Base-by-base conservation (phyloP, 2,888 invertebrate genomes). In the Plemyria rubiginata region DNA sequence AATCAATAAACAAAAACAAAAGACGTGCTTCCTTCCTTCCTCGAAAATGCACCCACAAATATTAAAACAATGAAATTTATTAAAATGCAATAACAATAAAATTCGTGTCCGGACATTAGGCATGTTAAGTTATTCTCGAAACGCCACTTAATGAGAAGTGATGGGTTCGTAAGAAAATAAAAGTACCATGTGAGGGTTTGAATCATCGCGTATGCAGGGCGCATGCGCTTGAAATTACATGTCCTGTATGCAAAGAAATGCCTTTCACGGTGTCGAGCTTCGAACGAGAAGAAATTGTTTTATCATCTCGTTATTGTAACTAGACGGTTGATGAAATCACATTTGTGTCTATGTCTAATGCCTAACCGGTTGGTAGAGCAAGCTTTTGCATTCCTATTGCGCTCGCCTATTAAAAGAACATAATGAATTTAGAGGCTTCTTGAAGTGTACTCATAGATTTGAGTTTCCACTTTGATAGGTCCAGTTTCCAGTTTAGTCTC, bases 61-160 rank as follows among this genome's bases (percentile, higher is more conserved):
- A 70, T 36, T 50, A 11, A 36, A 71, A 90, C 91, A 92, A 90
- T 90, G 90, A 90, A 81, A 86, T 88, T 87, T 87, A 91, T 92
- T 92, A 91, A 90, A 92, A 92, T 89, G 92, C 90, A 87, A 91
- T 92, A 92, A 91, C 90, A 91, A 92, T 92, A 92, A 91, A 92
- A 91, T 87, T 89, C 87, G 85, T 92, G 91, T 89, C 90, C 91
- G 90, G 89, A 91, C 91, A 91, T 92, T 92, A 90, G 81, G 68
- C 80, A 92, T 91, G 91, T 83, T 88, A 92, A 92, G 79, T 90
- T 92, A 92, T 92, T 92, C 92, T 91, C 82, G 85, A 88, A 91
- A 91, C 92, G 90, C 87, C 87, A 88, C 84, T 92, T 92, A 92
- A 92, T 92, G 92, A 92, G 92, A 92, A 92, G 85, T 92, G 92